phyloP scores from a whole-genome alignment of 2,888 invertebrate genomes.

The Mimumesa dahlbomi region DNA sequence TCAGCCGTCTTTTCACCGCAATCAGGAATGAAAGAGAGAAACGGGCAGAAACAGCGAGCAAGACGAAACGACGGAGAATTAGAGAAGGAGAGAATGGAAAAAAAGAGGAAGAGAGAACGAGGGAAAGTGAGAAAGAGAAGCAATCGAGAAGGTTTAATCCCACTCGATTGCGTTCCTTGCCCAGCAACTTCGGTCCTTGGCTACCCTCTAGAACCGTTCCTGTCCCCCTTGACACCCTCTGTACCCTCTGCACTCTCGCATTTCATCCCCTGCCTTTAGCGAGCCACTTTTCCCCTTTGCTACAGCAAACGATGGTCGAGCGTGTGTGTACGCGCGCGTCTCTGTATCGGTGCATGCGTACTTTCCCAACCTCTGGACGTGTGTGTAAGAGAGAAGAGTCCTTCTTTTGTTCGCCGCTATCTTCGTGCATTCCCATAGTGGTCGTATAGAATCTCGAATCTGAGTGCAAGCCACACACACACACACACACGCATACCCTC shows the following conservation, averaged over 20 bases:
- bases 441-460: constrained; percentile 62
- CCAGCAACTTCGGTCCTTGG: constrained; percentile 67
- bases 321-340: too few relatives aligned
- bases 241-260: constrained; percentile 64
- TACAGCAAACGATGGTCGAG: too few relatives aligned
- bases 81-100: constrained; percentile 32
- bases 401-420: constrained; percentile 67
- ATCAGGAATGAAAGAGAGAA: constrained; percentile 34
- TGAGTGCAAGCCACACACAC: constrained; percentile 43
- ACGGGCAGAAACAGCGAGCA: constrained; percentile 22
- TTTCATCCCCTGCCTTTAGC: constrained; percentile 55
- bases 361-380: too few relatives aligned
- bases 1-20: constrained; percentile 61
- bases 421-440: constrained; percentile 58
- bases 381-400: constrained; percentile 50
- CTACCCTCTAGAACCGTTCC: constrained; percentile 62
- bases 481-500: too few relatives aligned
- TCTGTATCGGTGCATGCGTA: background rate
- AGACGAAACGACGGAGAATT: constrained; percentile 33
- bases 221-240: too few relatives aligned
- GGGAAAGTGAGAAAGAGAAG: constrained; percentile 67
- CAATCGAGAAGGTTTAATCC: constrained; percentile 79
- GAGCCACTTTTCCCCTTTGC: constrained; percentile 67
- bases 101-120: constrained; percentile 22
- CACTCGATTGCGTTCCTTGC: constrained; percentile 77